phyloP scores from a whole-genome alignment of 2,113 vertebrate species.

The Myxocyprinus asiaticus region DNA sequence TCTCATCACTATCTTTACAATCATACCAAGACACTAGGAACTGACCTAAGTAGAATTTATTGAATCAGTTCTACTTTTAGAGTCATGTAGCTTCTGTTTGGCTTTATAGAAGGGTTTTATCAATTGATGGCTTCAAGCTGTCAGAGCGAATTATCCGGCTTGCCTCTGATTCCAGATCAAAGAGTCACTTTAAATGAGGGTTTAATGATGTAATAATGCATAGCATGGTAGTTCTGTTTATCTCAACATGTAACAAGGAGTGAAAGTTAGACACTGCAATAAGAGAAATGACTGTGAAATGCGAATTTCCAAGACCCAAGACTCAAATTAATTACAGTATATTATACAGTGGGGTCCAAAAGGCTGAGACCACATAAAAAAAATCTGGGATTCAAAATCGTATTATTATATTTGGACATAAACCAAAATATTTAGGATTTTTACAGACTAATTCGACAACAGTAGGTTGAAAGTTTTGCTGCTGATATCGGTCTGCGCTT shows the following conservation, averaged over 20 bases:
- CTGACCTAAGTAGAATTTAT: background rate
- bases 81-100: conserved; percentile 5
- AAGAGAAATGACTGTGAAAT: background rate
- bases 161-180: background rate
- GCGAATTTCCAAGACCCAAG: too few species aligned
- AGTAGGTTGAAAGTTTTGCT: too few species aligned
- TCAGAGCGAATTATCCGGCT: conserved; percentile 13
- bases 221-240: background rate
- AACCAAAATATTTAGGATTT: background rate
- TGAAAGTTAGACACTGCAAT: background rate
- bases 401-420: background rate
- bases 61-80: background rate
- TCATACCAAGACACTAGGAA: background rate
- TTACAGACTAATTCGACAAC: too few species aligned
- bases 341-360: too few species aligned
- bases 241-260: background rate
- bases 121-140: conserved; percentile 20
- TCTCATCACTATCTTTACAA: background rate
- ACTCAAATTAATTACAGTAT: too few species aligned
- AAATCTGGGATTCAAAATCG: too few species aligned
- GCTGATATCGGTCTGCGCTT: too few species aligned
- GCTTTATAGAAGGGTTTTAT: conserved; percentile 9
- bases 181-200: conserved; percentile 17
- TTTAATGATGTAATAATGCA: conserved; percentile 22
- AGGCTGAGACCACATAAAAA: too few species aligned